Conservation (phyloP, 2,797 vertebrate genomes). For the Tapirus indicus region DNA sequence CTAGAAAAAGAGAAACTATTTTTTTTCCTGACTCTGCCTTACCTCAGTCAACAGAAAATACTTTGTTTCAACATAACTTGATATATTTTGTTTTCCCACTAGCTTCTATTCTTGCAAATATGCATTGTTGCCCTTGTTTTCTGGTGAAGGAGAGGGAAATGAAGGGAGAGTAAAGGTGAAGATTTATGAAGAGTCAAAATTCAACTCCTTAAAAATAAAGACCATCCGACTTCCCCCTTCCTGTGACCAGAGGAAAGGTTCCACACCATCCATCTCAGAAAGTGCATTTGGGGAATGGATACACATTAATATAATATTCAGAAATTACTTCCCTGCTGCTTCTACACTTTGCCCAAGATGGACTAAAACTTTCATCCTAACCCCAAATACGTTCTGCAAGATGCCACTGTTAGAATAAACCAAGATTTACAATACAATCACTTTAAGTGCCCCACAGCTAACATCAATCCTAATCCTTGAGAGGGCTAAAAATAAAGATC, state of each 20-base stretch:
- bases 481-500: constrained; percentile 99
- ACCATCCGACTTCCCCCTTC: constrained; percentile 80
- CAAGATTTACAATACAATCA: constrained; percentile 99
- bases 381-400: constrained; percentile 81
- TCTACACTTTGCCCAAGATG: constrained; percentile 71
- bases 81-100: constrained; percentile 76
- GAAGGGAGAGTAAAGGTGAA: constrained; percentile 68
- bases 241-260: constrained; percentile 81
- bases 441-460: constrained; percentile 99
- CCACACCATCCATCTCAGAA: constrained; percentile 75
- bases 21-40: constrained; percentile 79
- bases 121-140: constrained; percentile 75
- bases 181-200: constrained; percentile 67
- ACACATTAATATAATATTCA: constrained; percentile 64
- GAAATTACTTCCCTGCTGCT: constrained; percentile 73
- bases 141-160: constrained; percentile 66
- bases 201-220: constrained; percentile 74
- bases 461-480: constrained; percentile 99
- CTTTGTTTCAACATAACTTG: constrained; percentile 83
- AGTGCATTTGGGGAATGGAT: constrained; percentile 70
- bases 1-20: constrained; percentile 59
- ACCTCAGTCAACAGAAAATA: constrained; percentile 81
- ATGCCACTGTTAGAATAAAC: constrained; percentile 86
- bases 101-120: constrained; percentile 79
- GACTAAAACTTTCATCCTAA: constrained; percentile 84